phyloP scores from a whole-genome alignment of 2,113 vertebrate species.

The Labeo catla region DNA sequence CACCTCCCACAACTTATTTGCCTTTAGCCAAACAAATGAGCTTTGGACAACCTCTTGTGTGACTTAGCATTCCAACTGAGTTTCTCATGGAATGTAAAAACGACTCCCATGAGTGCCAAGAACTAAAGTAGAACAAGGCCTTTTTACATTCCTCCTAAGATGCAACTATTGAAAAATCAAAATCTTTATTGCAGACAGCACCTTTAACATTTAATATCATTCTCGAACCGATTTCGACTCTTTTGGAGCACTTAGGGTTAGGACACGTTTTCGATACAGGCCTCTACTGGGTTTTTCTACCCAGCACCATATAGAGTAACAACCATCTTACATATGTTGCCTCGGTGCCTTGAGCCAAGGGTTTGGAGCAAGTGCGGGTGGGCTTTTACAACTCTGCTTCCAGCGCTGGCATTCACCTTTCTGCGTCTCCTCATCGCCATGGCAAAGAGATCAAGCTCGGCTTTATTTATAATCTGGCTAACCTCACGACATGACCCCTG shows the following conservation, averaged over 20 bases:
- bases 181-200: conserved; percentile 39
- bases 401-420: conserved; percentile 74
- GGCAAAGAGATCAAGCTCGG: conserved; percentile 66
- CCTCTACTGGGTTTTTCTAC: conserved; percentile 8
- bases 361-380: conserved; percentile 64
- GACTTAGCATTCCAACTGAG: conserved; percentile 40
- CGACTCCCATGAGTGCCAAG: conserved; percentile 3
- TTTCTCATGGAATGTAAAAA: conserved; percentile 36
- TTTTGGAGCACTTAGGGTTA: conserved; percentile 23
- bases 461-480: conserved; percentile 82
- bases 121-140: conserved; percentile 10
- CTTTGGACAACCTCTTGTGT: conserved; percentile 39
- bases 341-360: conserved; percentile 72
- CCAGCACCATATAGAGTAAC: conserved; percentile 25
- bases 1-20: conserved; percentile 33
- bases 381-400: conserved; percentile 68
- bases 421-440: conserved; percentile 66
- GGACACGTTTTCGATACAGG: background rate
- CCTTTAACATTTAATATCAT: conserved; percentile 19
- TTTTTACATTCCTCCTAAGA: background rate
- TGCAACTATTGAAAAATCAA: background rate
- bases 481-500: conserved; percentile 72
- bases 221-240: background rate
- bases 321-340: conserved; percentile 51
- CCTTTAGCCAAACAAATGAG: conserved; percentile 59